Conservation (phyloP, 1,140 invertebrate species). For the Diuraphis noxia region DNA sequence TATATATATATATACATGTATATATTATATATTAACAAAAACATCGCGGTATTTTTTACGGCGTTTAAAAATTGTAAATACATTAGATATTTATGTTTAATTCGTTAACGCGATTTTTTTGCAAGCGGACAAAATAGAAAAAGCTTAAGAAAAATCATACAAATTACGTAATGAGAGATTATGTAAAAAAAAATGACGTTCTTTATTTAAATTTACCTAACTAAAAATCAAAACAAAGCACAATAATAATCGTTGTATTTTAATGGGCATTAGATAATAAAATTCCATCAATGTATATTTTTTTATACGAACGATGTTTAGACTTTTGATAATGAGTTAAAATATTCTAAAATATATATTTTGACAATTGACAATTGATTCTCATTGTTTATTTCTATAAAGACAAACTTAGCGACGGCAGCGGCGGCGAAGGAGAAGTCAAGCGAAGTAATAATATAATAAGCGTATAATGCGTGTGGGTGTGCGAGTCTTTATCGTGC, state of each 20-base stretch:
- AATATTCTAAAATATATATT: neutral
- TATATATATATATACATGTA: too few relatives aligned
- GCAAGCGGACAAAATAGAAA: neutral
- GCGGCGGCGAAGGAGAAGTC: neutral
- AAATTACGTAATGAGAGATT: neutral
- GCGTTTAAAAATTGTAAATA: neutral
- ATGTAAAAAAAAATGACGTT: neutral
- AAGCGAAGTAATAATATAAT: neutral
- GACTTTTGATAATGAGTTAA: neutral
- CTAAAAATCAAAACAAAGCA: neutral
- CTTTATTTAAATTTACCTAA: neutral
- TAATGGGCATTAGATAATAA: neutral
- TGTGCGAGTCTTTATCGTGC: neutral
- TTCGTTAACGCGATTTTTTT: neutral
- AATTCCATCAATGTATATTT: neutral
- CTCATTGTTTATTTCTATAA: neutral
- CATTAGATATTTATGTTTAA: neutral
- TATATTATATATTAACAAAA: too few relatives aligned
- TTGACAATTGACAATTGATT: neutral
- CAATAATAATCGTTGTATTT: neutral
- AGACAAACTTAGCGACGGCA: neutral
- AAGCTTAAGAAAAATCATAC: neutral
- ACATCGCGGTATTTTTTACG: neutral
- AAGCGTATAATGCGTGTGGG: neutral
- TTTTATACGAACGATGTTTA: neutral